Evolutionary conservation across 2,888 invertebrate genomes (phyloP), one percentile per base, ranked within the genome.

Genomic region (Apodemia zela): DNA sequence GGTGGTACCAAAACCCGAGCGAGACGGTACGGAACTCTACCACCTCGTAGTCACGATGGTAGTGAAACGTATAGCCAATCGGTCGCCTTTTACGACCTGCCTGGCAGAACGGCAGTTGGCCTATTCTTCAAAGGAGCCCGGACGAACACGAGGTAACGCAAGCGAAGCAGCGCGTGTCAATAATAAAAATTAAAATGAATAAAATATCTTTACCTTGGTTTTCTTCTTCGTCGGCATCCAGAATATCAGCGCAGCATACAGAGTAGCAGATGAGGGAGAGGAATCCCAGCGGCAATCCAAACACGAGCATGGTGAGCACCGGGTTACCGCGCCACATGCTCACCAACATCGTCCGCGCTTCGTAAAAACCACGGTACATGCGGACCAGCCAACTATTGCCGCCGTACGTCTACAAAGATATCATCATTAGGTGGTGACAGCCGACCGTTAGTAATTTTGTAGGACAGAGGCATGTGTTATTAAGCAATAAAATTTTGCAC

Each of bases 301-400:
- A 98, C 62, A 99, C 93, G 5, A 99, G 95, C 38, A 97, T 93
- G 5, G 98, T 98, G 67, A 99, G 90, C 67, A 99, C 97, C 0
- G 99, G 98, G 90, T 98, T 98, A 11, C 97, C 98, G 69, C 92
- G 93, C 97, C 98, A 98, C 97, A 98, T 98, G 71, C 95, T 96
- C 17, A 93, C 89, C 33, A 98, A 87, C 0, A 96, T 94, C 29
- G 95, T 94, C 73, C 94, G 94, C n/a, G 95, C 94, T 82, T 98
- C 98, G 80, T 96, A 98, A 78, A 96, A 94, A 2, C 95, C 93
- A 73, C 98, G 93, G 79, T 97, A 97, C 10, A 97, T 70, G 61
- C 95, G 93, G 57, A 97, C 95, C 13, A 94, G 87, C 82, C 96
- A 94, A 61, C 95, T 94, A 76, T 97, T 96, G 10, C 98, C 98